These are phyloP conservation scores for Electrona antarctica DNA, from an alignment of 2,113 vertebrate genomes.

Conservation along the genomic window DNA sequence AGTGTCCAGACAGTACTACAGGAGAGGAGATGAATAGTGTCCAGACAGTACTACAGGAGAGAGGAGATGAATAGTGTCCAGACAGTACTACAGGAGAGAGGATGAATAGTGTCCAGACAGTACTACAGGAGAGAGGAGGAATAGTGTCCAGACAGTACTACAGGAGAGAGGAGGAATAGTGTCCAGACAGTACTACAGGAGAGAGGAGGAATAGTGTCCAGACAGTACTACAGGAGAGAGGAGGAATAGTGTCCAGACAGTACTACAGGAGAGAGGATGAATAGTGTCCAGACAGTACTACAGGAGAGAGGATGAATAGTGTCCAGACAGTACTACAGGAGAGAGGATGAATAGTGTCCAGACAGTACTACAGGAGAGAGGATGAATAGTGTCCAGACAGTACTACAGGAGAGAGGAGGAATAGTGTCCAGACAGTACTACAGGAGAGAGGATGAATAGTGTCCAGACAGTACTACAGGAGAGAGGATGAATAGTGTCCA, in stretches of 20 bases:
- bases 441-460: too few species aligned
- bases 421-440: slow-evolving; percentile 50
- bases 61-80: too few species aligned
- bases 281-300: slow-evolving; percentile 50
- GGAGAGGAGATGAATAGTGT: slow-evolving; percentile 44
- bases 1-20: slow-evolving; percentile 44
- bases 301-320: too few species aligned
- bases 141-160: slow-evolving; percentile 50
- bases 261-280: slow-evolving; percentile 27
- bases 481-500: too few species aligned
- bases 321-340: slow-evolving; percentile 43
- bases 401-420: slow-evolving; percentile 27
- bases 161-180: too few species aligned
- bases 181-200: slow-evolving; percentile 43
- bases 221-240: slow-evolving; percentile 35
- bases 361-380: slow-evolving; percentile 35
- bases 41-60: slow-evolving; percentile 43
- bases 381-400: too few species aligned
- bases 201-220: too few species aligned
- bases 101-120: too few species aligned
- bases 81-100: slow-evolving; percentile 35
- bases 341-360: too few species aligned
- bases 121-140: slow-evolving; percentile 27
- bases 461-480: slow-evolving; percentile 43
- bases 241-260: too few species aligned